These are phyloP conservation scores for Phainopepla nitens DNA, from an alignment of 2,113 vertebrate species.

Conservation along the genomic window DNA sequence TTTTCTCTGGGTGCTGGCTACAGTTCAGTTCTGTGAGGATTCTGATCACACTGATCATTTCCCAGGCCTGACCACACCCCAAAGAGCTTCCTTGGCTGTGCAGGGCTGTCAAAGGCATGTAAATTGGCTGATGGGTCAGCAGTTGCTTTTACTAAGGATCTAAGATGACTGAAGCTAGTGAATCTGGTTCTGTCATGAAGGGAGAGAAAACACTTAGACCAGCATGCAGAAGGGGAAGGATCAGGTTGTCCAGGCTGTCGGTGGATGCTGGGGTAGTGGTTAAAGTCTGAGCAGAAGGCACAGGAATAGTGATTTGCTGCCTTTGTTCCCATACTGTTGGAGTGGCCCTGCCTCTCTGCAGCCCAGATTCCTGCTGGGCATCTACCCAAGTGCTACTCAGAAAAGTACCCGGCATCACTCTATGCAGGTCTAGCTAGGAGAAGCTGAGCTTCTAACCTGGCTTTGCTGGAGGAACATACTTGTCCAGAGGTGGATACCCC, in stretches of 20 bases:
- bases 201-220: background rate
- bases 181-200: background rate
- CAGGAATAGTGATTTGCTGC: background rate
- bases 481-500: background rate
- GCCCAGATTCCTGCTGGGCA: background rate
- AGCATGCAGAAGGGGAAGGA: background rate
- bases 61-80: background rate
- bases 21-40: background rate
- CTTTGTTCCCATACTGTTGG: background rate
- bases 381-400: background rate
- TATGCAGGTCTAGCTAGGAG: background rate
- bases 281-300: background rate
- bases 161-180: background rate
- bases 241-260: background rate
- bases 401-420: background rate
- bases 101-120: background rate
- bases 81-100: background rate
- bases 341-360: background rate
- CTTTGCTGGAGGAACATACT: background rate
- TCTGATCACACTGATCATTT: background rate
- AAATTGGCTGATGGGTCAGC: background rate
- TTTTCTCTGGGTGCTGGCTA: background rate
- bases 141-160: background rate
- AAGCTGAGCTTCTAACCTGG: background rate
- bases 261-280: background rate